Evolutionary conservation across 1,140 invertebrate genomes (phyloP), one percentile per base, ranked within the genome.

Genomic region (Neoseiulus cucumeris): DNA sequence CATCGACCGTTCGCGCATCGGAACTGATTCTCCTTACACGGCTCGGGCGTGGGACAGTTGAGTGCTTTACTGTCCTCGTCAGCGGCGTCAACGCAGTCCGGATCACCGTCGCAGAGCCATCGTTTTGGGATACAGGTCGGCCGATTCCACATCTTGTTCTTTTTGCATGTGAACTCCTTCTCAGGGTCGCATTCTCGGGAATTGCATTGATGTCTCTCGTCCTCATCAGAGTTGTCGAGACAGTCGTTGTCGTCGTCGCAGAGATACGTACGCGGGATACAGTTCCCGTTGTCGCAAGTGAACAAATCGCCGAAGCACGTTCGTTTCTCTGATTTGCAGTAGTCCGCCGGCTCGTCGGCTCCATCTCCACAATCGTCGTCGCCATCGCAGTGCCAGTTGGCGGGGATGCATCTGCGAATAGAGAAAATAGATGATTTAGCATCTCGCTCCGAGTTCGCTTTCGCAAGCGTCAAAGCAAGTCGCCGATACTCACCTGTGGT

Each of bases 181-280:
- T 91, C 87, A 67, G 89, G 84, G 70, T 93, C 89, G 73, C 90
- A 93, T 72, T 88, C 88, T 42, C 90, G 79, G 69, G 90, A 87
- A 74, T 91, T 84, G 75, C 90, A 94, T 73, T 92, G 87, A 74
- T 93, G 89, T 65, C 89, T 76, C 44, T 83, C 83, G 70, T 92
- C 89, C 77, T 95, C 90, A 72, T 94, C 91, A 29, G 87, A 90
- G 72, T 85, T 85, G 73, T 96, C 93, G 68, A 88, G 76, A 74
- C 94, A 98, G 76, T 98, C 91, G 73, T 91, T 89, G 73, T 92
- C 88, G 0, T 89, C 90, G 74, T 98, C 93, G 73, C 95, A 98
- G n/a, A 94, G 90, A 75, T 97, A 98, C 67, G 90, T 92, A 67
- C 88, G 79, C 0, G 89, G 90, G 68, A 98, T 92, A 74, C 94